phyloP scores from a whole-genome alignment of 2,888 invertebrate genomes.

The Stenurella melanura region DNA sequence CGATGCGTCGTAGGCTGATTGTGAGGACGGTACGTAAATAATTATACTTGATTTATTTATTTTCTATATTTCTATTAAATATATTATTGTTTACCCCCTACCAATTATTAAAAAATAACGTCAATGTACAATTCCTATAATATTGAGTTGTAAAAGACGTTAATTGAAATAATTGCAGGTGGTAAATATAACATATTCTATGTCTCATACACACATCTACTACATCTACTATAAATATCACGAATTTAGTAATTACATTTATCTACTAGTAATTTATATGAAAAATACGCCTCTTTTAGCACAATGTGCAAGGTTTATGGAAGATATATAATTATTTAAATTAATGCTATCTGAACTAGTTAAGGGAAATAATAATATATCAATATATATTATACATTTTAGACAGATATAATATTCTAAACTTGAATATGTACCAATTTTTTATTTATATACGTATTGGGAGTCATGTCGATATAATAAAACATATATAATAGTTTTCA shows the following conservation, averaged over 20 bases:
- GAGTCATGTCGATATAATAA: neutral
- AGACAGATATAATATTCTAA: no score
- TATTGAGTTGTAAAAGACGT: neutral
- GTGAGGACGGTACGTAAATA: constrained; percentile 57
- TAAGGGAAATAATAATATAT: no score
- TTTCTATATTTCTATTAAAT: constrained; percentile 13
- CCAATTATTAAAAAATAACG: neutral
- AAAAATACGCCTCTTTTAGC: neutral
- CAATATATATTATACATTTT: no score
- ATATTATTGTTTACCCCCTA: neutral
- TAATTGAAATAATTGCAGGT: neutral
- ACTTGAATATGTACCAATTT: no score
- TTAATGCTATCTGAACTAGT: neutral
- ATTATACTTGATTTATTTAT: constrained; percentile 28
- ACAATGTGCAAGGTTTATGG: neutral
- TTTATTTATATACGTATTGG: neutral
- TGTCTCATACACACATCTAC: neutral
- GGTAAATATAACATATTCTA: neutral
- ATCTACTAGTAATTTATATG: neutral
- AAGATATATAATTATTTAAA: neutral
- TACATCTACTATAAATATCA: neutral
- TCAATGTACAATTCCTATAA: neutral
- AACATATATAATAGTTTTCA: neutral
- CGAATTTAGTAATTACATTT: neutral
- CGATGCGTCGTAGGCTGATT: constrained; percentile 61